Percentiles rank a stretch among this genome's conserved stretches.
Evolutionary conservation across 1,140 invertebrate species (phyloP).

Genomic region (Pollicipes pollicipes): DNA sequence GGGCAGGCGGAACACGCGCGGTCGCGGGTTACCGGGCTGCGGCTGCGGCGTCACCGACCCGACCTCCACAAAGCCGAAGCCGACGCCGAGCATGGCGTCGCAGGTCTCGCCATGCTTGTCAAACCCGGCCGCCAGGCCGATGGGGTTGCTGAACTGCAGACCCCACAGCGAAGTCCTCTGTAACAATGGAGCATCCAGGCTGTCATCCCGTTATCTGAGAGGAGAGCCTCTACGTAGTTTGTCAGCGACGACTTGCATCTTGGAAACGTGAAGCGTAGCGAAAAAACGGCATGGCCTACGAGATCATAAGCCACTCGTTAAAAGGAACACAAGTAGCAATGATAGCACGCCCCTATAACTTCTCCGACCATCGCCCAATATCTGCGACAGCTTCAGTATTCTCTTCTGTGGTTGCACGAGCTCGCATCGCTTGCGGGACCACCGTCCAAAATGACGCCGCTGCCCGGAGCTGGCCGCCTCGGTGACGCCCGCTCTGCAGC

Average conservation of each 20-base stretch:
- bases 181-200: slow-evolving; percentile 12
- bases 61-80: slow-evolving; percentile 92
- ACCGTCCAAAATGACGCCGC: too few species aligned
- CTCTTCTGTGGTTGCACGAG: too few species aligned
- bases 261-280: slow-evolving; percentile 14
- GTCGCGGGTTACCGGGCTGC: slow-evolving; percentile 79
- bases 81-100: slow-evolving; percentile 55
- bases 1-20: slow-evolving; percentile 69
- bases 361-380: too few species aligned
- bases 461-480: not conserved
- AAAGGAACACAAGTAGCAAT: too few species aligned
- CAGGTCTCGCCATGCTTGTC: slow-evolving; percentile 92
- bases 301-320: slow-evolving; percentile 17
- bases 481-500: too few species aligned
- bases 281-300: slow-evolving; percentile 17
- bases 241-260: not conserved
- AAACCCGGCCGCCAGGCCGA: slow-evolving; percentile 94
- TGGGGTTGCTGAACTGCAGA: slow-evolving; percentile 58
- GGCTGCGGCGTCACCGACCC: slow-evolving; percentile 86
- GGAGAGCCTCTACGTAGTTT: not conserved
- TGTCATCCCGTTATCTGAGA: not conserved
- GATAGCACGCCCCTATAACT: too few species aligned
- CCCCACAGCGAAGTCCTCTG: slow-evolving; percentile 50
- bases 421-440: too few species aligned
- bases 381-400: too few species aligned